Evolutionary conservation across 2,113 vertebrate species (phyloP).

Genomic region (Cephalopterus ornatus): DNA sequence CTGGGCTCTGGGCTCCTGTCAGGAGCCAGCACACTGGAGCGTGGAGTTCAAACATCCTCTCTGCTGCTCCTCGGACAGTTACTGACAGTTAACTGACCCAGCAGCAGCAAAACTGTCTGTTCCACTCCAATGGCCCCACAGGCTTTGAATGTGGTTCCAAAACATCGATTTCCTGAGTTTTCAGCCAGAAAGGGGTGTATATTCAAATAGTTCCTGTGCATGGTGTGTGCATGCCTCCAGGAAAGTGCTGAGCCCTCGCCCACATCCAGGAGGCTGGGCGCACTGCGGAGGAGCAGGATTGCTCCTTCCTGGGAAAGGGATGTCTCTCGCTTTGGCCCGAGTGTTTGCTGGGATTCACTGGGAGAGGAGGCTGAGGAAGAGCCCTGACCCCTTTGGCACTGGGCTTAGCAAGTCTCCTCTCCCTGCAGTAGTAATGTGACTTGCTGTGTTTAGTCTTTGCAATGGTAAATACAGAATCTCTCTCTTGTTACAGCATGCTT

Average conservation of each 20-base stretch:
- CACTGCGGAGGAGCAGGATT: background rate
- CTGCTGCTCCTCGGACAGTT: background rate
- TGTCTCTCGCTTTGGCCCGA: accelerated
- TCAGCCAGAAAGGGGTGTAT: background rate
- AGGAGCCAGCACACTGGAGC: background rate
- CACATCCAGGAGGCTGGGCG: background rate
- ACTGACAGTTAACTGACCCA: background rate
- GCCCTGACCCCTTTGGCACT: background rate
- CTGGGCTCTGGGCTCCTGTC: background rate
- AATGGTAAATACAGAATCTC: constrained; percentile 35
- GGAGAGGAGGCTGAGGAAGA: background rate
- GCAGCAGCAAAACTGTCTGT: background rate
- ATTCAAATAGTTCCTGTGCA: background rate
- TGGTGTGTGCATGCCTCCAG: background rate
- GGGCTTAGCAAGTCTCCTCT: constrained; percentile 25
- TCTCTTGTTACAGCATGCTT: constrained; percentile 38
- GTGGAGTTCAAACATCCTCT: background rate
- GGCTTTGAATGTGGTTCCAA: background rate
- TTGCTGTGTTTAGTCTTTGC: constrained; percentile 44
- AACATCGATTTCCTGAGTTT: background rate
- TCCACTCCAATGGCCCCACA: accelerated
- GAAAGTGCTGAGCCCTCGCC: background rate
- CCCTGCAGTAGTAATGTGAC: background rate
- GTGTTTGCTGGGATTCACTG: background rate
- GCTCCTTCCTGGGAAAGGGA: background rate